Conservation (phyloP, 1,140 invertebrate species). For the Hesperophylax magnus region DNA sequence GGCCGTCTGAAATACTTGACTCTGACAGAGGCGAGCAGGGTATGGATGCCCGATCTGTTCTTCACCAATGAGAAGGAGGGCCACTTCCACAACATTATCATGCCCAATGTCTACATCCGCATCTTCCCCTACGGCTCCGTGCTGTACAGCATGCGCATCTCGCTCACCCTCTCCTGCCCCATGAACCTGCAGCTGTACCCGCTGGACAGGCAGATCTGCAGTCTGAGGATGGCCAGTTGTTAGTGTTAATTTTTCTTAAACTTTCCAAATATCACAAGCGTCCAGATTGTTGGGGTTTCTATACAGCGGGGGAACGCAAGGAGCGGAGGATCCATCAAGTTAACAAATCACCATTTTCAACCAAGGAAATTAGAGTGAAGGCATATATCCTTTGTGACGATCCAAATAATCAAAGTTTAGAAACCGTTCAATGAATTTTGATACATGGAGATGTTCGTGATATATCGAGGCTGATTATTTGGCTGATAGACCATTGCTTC, state of each 20-base stretch:
- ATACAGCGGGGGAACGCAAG: too few species aligned
- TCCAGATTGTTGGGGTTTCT: too few species aligned
- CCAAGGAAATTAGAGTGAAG: too few species aligned
- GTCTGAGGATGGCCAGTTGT: constrained; percentile 95
- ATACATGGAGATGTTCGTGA: too few species aligned
- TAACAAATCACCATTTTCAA: too few species aligned
- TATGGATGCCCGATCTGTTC: constrained; percentile 98
- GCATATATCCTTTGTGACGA: too few species aligned
- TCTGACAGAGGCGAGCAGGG: constrained; percentile 90
- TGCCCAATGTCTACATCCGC: constrained; percentile 97
- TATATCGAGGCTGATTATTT: too few species aligned
- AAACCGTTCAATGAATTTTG: too few species aligned
- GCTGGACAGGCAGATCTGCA: constrained; percentile 93
- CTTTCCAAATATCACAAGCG: too few species aligned
- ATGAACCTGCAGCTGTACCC: constrained; percentile 98
- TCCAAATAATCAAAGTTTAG: too few species aligned
- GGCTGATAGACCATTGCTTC: too few species aligned
- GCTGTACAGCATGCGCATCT: constrained; percentile 96
- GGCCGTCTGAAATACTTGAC: constrained; percentile 92
- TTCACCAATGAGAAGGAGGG: constrained; percentile 98
- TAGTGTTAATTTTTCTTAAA: constrained; percentile 70
- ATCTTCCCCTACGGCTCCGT: constrained; percentile 96
- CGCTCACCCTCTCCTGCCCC: constrained; percentile 92
- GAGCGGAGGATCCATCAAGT: too few species aligned
- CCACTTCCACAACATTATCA: constrained; percentile 97